A percentile compares a stretch with the other conserved stretches of the same genome.
phyloP scores from a whole-genome alignment of 2,797 vertebrate genomes.

The Gymnothorax reevesii region DNA sequence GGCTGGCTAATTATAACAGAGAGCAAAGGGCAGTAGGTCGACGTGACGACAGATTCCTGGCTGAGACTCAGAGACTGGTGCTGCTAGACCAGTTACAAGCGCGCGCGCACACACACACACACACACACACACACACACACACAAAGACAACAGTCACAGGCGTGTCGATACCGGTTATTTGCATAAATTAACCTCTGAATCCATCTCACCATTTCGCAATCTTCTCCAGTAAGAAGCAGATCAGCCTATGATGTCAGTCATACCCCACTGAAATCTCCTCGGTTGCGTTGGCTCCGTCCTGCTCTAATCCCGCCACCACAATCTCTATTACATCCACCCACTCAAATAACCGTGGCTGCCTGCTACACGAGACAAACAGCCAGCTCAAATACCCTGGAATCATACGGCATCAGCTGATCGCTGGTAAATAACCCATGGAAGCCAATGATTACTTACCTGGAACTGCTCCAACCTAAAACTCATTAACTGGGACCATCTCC shows the following conservation, averaged over 20 bases:
- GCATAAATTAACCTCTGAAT: background rate
- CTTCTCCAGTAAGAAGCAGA: background rate
- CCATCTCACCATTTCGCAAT: conserved; percentile 5
- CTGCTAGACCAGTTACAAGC: background rate
- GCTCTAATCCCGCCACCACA: conserved; percentile 53
- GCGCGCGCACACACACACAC: no score
- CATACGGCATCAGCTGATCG: conserved; percentile 42
- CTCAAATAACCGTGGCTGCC: conserved; percentile 42
- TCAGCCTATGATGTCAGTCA: conserved; percentile 5
- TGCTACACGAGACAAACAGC: conserved; percentile 32
- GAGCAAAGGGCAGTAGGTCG: conserved; percentile 42
- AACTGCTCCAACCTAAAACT: conserved; percentile 33
- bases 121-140: background rate
- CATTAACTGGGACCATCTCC: background rate
- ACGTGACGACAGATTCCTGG: conserved; percentile 41
- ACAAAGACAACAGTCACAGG: background rate
- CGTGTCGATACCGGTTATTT: background rate
- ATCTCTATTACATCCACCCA: conserved; percentile 44
- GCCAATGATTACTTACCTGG: conserved; percentile 42
- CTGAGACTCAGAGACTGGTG: conserved; percentile 41
- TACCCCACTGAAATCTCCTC: conserved; percentile 25
- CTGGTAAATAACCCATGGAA: background rate
- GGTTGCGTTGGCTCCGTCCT: conserved; percentile 30
- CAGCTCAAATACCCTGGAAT: background rate
- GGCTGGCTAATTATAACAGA: conserved; percentile 62